Conservation (phyloP, 2,888 invertebrate genomes). For the Drosophila lacicola region DNA sequence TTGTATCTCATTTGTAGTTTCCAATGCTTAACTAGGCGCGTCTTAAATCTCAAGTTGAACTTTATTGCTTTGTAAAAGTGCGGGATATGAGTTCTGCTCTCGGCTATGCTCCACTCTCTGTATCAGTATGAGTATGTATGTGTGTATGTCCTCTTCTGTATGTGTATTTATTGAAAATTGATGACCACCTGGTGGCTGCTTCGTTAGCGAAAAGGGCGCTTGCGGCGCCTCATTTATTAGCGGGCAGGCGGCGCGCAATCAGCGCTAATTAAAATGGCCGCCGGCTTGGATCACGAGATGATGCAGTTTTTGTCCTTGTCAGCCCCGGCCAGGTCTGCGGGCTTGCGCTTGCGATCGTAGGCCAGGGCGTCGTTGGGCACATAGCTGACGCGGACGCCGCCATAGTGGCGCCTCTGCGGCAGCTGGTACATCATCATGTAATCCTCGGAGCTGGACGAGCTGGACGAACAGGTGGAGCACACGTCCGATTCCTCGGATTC, state of each 20-base stretch:
- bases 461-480: conserved; percentile 96
- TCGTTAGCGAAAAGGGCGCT: conserved; percentile 53
- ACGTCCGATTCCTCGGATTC: conserved; percentile 91
- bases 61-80: conserved; percentile 71
- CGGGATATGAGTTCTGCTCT: conserved; percentile 52
- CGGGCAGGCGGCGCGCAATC: conserved; percentile 42
- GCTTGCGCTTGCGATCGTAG: conserved; percentile 90
- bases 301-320: conserved; percentile 92
- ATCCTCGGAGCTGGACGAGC: conserved; percentile 93
- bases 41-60: conserved; percentile 75
- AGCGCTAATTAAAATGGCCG: conserved; percentile 67
- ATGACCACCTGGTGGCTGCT: conserved; percentile 63
- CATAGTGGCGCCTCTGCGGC: conserved; percentile 93
- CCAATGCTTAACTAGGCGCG: conserved; percentile 44
- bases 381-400: conserved; percentile 95
- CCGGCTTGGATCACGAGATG: conserved; percentile 89
- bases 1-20: conserved; percentile 12
- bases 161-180: conserved; percentile 42
- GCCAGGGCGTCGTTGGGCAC: conserved; percentile 96
- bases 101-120: conserved; percentile 11
- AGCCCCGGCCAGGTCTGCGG: conserved; percentile 78
- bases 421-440: conserved; percentile 95
- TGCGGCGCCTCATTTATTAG: conserved; percentile 50
- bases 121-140: conserved; percentile 11
- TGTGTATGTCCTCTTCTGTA: conserved; percentile 10